Conservation (phyloP, 2,888 invertebrate species). For the Dioctria linearis region DNA sequence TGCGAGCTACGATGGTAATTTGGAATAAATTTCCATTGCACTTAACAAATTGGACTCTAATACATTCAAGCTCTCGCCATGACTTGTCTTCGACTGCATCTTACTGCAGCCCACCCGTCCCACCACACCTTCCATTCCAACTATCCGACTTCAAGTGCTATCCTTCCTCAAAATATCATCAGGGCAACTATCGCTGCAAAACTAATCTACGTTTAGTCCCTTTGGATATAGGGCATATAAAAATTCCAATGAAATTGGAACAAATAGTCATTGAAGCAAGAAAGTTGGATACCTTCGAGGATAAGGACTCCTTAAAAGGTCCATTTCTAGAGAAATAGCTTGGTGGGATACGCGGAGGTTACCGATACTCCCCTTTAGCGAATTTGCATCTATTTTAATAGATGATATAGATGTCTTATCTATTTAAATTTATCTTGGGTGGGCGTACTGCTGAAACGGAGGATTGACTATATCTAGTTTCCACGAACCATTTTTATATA, state of each 20-base stretch:
- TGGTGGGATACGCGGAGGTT: not conserved
- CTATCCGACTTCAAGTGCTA: not conserved
- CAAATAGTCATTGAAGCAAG: conserved; percentile 44
- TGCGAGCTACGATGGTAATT: conserved; percentile 1
- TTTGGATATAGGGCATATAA: conserved; percentile 29
- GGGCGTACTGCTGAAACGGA: not conserved
- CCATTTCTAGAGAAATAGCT: conserved; percentile 13
- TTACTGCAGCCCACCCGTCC: too few relatives aligned
- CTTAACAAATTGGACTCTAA: conserved; percentile 48
- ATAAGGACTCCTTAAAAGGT: conserved; percentile 34
- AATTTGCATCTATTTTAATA: conserved; percentile 47
- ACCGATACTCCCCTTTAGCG: not conserved
- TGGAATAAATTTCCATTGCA: conserved; percentile 50
- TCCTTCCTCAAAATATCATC: conserved; percentile 29
- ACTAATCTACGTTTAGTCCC: conserved; percentile 48
- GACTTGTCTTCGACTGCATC: not conserved
- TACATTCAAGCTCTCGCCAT: conserved; percentile 24
- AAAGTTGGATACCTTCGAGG: conserved; percentile 29
- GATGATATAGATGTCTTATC: conserved; percentile 44
- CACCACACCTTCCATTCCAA: not conserved
- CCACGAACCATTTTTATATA: too few relatives aligned
- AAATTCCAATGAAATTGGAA: conserved; percentile 46
- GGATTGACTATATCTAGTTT: not conserved
- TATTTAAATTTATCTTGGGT: conserved; percentile 27
- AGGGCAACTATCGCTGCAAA: conserved; percentile 15